Base-by-base conservation (phyloP, 1,140 invertebrate genomes). In the Drosophila mauritiana region DNA sequence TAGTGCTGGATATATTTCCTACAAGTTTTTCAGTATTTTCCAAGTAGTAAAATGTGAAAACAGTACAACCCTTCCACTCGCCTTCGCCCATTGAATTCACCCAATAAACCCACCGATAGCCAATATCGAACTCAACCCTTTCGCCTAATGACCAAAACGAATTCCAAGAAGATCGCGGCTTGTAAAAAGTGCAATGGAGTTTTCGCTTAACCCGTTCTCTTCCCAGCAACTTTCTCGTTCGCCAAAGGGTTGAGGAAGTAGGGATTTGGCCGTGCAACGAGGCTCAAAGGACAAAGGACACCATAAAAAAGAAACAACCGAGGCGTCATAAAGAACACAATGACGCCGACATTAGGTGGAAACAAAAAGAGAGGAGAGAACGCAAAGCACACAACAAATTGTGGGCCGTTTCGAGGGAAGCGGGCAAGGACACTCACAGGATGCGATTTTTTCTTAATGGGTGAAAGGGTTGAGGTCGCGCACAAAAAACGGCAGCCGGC, bases 281-380 rank as follows among this genome's bases (percentile, higher is more conserved):
- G 53, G 42, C 42, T 68, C 36, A 53, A 3, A 51, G 46, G 61
- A 88, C 83, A 86, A 86, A 53, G 70, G 31, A 42, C 31, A 39
- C 49, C 79, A 89, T 86, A 86, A 86, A 86, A 86, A 89, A 70
- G 25, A 86, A 64, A 79, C 84, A 89, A 86, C 76, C 79, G 62
- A 83, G 27, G 49, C 49, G 70, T 77, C 79, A 83, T 86, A 86
- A 86, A 86, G 56, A 83, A 73, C n/a, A 86, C 84, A 86, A 86
- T 55, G 80, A 46, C 39, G 34, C 43, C 62, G 59, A 76, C 83
- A 86, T 88, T 86, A 88, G 79, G 17, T 79, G 63, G 62, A 88
- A 79, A 85, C 74, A 85, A 83, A 73, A 81, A 68, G 68, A 57
- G 54, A 48, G 68, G 46, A 76, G 64, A 63, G 51, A 11, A 43